Conservation (phyloP, 2,113 vertebrate species). For the Mastomys natalensis region DNA sequence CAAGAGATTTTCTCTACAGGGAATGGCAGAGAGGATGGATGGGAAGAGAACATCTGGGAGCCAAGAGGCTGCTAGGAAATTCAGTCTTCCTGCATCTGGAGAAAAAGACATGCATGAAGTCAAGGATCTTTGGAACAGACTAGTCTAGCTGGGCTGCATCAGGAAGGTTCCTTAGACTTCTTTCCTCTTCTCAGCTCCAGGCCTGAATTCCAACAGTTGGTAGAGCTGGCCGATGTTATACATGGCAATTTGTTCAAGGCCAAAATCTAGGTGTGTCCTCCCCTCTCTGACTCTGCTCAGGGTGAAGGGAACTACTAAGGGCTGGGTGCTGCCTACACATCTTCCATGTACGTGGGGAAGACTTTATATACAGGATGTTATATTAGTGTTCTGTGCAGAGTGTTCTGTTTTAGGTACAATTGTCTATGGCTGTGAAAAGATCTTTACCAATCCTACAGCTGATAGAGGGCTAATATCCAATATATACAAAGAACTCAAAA, state of each 20-base stretch:
- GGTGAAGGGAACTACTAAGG: neutral
- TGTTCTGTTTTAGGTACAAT: neutral
- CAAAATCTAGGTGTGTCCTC: neutral
- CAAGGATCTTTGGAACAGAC: too few relatives aligned
- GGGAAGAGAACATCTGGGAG: neutral
- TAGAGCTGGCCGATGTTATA: neutral
- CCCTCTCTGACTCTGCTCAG: too few relatives aligned
- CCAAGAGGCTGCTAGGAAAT: neutral
- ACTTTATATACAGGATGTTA: conserved; percentile 17
- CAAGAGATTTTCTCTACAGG: neutral
- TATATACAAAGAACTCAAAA: too few relatives aligned
- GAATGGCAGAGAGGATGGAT: neutral
- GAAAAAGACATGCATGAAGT: neutral
- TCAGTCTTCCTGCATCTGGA: neutral
- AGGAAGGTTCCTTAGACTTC: neutral
- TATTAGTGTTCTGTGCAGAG: neutral
- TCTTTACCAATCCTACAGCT: too few relatives aligned
- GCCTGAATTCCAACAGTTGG: neutral
- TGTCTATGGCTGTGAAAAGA: neutral
- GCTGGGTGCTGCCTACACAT: neutral
- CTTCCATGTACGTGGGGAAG: neutral
- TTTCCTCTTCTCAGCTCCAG: neutral
- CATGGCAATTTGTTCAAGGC: neutral
- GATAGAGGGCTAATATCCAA: too few relatives aligned
- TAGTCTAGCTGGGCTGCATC: neutral